These are phyloP conservation scores for Athene cunicularia DNA, from an alignment of 2,113 vertebrate genomes.

Conservation along the genomic window DNA sequence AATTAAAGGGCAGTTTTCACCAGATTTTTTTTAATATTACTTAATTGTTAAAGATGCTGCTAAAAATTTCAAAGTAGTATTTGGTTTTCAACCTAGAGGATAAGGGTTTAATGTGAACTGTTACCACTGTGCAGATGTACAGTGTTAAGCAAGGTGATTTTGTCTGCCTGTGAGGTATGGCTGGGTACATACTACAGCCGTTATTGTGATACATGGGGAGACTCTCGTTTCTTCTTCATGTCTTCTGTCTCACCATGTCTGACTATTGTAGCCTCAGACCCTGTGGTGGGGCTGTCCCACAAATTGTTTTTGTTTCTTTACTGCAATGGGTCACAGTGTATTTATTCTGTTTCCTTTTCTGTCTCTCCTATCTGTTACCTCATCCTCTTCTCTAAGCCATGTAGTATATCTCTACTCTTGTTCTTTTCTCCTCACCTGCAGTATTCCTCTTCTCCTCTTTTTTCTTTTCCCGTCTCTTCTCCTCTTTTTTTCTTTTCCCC, in stretches of 20 bases:
- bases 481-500: too few relatives aligned
- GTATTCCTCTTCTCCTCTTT: not conserved
- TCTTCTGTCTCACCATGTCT: not conserved
- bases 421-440: not conserved
- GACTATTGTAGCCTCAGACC: not conserved
- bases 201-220: not conserved
- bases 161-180: not conserved
- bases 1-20: not conserved
- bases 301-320: not conserved
- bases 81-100: not conserved
- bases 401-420: not conserved
- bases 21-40: not conserved
- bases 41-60: not conserved
- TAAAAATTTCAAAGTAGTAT: not conserved
- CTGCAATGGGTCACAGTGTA: not conserved
- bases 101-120: not conserved
- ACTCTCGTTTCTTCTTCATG: not conserved
- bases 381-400: not conserved
- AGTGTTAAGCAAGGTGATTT: not conserved
- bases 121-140: not conserved
- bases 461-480: not conserved
- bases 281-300: not conserved
- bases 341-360: not conserved
- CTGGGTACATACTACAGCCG: not conserved
- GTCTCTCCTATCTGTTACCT: not conserved